Conservation (phyloP, 2,888 invertebrate genomes). For the Ecdyonurus torrentis region DNA sequence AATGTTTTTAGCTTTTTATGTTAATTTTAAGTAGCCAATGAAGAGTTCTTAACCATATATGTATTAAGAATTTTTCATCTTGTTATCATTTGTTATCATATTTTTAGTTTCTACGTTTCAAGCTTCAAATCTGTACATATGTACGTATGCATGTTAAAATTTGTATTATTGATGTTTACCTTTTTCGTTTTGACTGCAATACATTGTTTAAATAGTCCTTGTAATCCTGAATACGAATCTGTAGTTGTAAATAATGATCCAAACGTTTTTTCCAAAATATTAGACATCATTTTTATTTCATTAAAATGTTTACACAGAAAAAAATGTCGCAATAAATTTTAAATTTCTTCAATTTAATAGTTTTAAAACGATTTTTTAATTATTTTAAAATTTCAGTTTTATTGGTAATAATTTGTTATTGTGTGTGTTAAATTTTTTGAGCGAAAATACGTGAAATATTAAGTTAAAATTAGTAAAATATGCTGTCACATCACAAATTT, state of each 20-base stretch:
- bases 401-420: neutral
- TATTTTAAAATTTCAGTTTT: neutral
- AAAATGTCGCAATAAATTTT: too few species aligned
- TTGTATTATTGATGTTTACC: conserved; percentile 8
- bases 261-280: conserved; percentile 12
- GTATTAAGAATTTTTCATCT: too few species aligned
- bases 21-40: too few species aligned
- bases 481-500: neutral
- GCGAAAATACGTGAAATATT: neutral
- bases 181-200: conserved; percentile 12
- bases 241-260: conserved; percentile 13
- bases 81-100: too few species aligned
- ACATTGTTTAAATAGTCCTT: conserved; percentile 13
- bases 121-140: too few species aligned
- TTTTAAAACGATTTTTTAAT: neutral
- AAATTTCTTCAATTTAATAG: too few species aligned
- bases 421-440: neutral
- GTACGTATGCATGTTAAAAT: too few species aligned
- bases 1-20: too few species aligned
- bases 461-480: neutral
- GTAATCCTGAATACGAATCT: conserved; percentile 12
- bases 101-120: too few species aligned
- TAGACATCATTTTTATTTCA: conserved; percentile 10
- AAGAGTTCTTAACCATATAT: too few species aligned
- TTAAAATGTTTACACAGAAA: neutral